Conservation (phyloP, 1,140 invertebrate species). For the Acromyrmex echinatior region DNA sequence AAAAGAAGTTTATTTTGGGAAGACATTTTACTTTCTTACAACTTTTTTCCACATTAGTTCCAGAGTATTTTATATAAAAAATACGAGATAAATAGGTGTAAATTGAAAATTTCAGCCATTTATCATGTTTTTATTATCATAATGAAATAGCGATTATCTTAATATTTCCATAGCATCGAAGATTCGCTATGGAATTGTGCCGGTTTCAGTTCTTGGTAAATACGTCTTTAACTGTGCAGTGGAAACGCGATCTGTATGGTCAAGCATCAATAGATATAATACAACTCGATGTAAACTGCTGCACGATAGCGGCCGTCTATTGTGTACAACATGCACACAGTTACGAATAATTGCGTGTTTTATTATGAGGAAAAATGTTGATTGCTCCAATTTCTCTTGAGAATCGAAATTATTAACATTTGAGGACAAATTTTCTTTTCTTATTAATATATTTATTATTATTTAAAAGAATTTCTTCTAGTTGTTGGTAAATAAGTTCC, state of each 20-base stretch:
- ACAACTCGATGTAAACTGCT: conserved; percentile 46
- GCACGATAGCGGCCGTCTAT: conserved; percentile 43
- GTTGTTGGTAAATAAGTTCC: not conserved
- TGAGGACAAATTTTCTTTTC: not conserved
- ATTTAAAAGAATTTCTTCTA: not conserved
- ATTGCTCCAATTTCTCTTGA: not conserved
- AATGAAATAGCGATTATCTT: not conserved
- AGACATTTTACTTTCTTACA: not conserved
- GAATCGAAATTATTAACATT: not conserved
- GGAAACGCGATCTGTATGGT: conserved; percentile 37
- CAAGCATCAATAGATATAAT: conserved; percentile 17
- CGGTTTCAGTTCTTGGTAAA: conserved; percentile 36
- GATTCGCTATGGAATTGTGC: not conserved
- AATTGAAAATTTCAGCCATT: not conserved
- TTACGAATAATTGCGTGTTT: conserved; percentile 15
- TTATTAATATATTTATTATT: not conserved
- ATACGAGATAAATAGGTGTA: not conserved
- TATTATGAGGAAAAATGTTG: not conserved
- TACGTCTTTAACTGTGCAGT: conserved; percentile 39
- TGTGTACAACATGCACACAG: conserved; percentile 55
- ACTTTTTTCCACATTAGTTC: not conserved
- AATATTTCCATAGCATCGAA: not conserved
- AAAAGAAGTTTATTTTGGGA: not conserved
- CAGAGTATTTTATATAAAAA: not conserved
- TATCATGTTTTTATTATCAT: not conserved